These are phyloP conservation scores for Mimas tiliae DNA, from an alignment of 2,888 invertebrate genomes.

Conservation along the genomic window DNA sequence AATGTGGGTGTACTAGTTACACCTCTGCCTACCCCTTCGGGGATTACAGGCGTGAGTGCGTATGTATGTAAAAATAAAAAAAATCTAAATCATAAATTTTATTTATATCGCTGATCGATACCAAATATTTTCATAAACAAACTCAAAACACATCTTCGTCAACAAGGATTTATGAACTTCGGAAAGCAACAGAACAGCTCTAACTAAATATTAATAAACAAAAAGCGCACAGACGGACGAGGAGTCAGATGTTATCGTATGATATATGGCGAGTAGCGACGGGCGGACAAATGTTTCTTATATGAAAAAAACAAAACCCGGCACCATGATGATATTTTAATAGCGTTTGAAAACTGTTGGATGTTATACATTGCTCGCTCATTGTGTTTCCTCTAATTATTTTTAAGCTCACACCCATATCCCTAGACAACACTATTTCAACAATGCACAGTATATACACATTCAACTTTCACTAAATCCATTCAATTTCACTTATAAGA, in stretches of 20 bases:
- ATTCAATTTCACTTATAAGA: too few relatives aligned
- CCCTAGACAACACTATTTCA: too few relatives aligned
- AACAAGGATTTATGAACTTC: constrained; percentile 34
- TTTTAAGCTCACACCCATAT: too few relatives aligned
- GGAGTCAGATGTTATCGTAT: constrained; percentile 53
- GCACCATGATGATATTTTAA: neutral
- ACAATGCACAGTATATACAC: too few relatives aligned
- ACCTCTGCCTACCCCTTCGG: too few relatives aligned
- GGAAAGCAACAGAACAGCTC: constrained; percentile 46
- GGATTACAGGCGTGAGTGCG: too few relatives aligned
- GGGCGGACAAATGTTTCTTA: constrained; percentile 53
- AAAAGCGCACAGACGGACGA: constrained; percentile 41
- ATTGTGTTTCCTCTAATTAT: neutral
- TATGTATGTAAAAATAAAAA: too few relatives aligned
- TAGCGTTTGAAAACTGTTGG: neutral
- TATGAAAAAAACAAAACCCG: constrained; percentile 36
- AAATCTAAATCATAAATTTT: too few relatives aligned
- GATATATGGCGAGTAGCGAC: constrained; percentile 50
- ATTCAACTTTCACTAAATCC: too few relatives aligned
- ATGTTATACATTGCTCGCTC: neutral
- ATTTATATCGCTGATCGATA: neutral
- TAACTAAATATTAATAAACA: constrained; percentile 55
- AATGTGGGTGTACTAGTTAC: too few relatives aligned
- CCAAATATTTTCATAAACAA: neutral
- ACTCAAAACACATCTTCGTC: neutral